Base-by-base conservation (phyloP, 2,888 invertebrate species). In the Galerucella calmariensis region DNA sequence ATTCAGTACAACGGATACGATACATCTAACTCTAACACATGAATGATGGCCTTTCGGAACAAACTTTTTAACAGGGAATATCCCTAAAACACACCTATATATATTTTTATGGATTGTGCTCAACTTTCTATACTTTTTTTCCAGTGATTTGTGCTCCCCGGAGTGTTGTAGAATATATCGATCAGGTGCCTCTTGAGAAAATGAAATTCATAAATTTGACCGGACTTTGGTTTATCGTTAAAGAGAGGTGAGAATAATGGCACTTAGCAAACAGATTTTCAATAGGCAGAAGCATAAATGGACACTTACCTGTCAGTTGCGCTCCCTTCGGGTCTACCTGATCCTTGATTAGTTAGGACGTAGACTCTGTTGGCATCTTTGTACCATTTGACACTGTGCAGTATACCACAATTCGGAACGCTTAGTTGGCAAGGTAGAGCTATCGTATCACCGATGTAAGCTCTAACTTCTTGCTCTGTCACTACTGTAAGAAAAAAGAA, bases 371-470 rank as follows among this genome's bases (percentile, higher is more conserved):
- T 89, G 75, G 92, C 91, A 2, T 92, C 93, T 80, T 93, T 91
- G 88, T 94, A 94, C 94, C 95, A 95, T 86, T 95, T 95, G 86
- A 95, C 93, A 87, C 93, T 94, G 88, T 95, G 95, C 84, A 95
- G 91, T 78, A 92, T 92, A 0, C 94, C 94, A 83, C 95, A 95
- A 44, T 92, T 90, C n/a, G 90, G 89, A 59, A 90, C 89, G 83
- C 94, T 93, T 78, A 94, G 91, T 20, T 91, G 89, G 84, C 95
- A 95, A 2, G 92, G 92, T 58, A 95, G 89, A n/a, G 90, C 89
- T 10, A 93, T 92, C 10, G 91, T 91, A 27, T 91, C 90, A 3
- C 94, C 94, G 1, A 93, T 92, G 80, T 93, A 90, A 0, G 93
- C 93, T 67, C 91, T 90, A 51, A 92, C 75, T 82, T 92, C 91